Conservation (phyloP, 1,140 invertebrate species). For the Drosophila mojavensis region DNA sequence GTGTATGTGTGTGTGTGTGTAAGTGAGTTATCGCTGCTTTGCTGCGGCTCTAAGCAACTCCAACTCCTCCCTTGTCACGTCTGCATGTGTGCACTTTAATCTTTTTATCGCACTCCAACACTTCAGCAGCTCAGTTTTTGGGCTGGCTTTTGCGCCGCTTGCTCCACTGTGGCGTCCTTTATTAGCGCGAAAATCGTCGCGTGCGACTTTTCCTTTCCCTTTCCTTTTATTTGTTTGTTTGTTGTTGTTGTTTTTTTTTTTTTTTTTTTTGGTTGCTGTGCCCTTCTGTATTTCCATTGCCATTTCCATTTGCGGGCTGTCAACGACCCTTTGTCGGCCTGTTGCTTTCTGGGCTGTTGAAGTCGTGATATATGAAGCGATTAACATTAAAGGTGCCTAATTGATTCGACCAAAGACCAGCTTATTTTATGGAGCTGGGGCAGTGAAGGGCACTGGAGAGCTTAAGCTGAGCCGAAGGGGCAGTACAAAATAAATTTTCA, state of each 20-base stretch:
- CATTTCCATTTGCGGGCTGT: slow-evolving; percentile 52
- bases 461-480: slow-evolving; percentile 2
- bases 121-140: slow-evolving; percentile 55
- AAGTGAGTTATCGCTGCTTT: slow-evolving; percentile 8
- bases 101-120: slow-evolving; percentile 80
- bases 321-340: slow-evolving; percentile 63
- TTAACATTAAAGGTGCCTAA: slow-evolving; percentile 77
- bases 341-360: slow-evolving; percentile 50
- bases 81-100: slow-evolving; percentile 69
- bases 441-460: background rate
- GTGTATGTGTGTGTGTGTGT: slow-evolving; percentile 9
- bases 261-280: background rate
- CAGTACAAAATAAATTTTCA: slow-evolving; percentile 44
- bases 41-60: background rate
- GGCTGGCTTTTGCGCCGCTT: slow-evolving; percentile 66
- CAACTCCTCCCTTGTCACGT: slow-evolving; percentile 1
- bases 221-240: slow-evolving; percentile 10
- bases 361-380: slow-evolving; percentile 73
- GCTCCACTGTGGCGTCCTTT: slow-evolving; percentile 39
- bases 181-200: slow-evolving; percentile 70
- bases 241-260: background rate
- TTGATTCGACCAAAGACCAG: slow-evolving; percentile 67
- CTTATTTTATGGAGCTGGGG: slow-evolving; percentile 17
- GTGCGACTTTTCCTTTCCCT: slow-evolving; percentile 66
- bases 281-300: slow-evolving; percentile 11